Base-by-base conservation (phyloP, 2,113 vertebrate genomes). In the Psittacus erithacus region DNA sequence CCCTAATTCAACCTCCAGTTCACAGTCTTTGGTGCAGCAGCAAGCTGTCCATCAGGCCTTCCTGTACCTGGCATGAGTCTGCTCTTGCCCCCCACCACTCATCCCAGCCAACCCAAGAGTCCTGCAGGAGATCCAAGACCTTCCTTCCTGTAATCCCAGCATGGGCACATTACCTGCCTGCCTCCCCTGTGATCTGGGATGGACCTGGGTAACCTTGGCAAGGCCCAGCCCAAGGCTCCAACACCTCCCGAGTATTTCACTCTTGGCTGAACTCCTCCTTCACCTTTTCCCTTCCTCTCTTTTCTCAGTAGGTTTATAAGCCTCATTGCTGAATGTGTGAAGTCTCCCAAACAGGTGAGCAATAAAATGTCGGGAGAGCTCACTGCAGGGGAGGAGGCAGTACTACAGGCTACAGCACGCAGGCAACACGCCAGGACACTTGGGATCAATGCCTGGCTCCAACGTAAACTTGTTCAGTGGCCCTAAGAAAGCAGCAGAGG, bases 251-350 rank as follows among this genome's bases (percentile, higher is more conserved):
- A 44, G 84, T 24, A n/a, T 89, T 91, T 93, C 43, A 91, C 92
- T 94, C 88, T 85, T 95, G 90, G 86, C 92, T 95, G 94, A 96
- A 92, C 95, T 91, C 57, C 63, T 82, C 55, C 44, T 85, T 70
- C 63, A 64, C 64, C 68, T 68, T 67, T 90, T 92, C 64, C 92
- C 74, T 92, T 92, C 90, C 83, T 86, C 79, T 75, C 62, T 50
- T 95, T 69, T 29, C 94, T 82, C 90, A 38, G 22, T 28, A 93
- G 83, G 88, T 87, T 88, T 81, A 69, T 53, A 91, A 94, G 86
- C 81, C 85, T 81, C 7, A 0, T 4, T 31, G 65, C 67, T 60
- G 68, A 64, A 82, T 0, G 29, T 91, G 90, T 91, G 92, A 94
- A 92, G 75, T 65, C 75, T 86, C 91, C 59, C 68, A 46, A 63